A percentile compares a stretch with the other conserved stretches of the same genome.
These are phyloP conservation scores for Triops cancriformis DNA, from an alignment of 1,140 invertebrate species.

Conservation along the genomic window DNA sequence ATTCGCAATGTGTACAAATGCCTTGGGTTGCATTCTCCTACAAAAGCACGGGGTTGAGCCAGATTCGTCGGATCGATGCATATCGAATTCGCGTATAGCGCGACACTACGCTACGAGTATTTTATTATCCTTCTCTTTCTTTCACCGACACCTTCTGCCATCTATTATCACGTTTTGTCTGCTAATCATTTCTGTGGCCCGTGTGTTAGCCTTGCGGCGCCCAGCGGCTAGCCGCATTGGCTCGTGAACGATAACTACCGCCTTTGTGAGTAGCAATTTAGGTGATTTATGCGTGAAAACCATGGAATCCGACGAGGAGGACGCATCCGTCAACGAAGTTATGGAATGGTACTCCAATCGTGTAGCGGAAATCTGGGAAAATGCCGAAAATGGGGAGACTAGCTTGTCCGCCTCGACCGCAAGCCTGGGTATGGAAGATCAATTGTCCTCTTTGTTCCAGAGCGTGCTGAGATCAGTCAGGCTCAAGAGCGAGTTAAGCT, in stretches of 20 bases:
- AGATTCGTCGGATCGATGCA: no score
- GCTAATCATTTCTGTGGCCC: neutral
- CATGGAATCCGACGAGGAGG: constrained; percentile 28
- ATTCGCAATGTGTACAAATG: no score
- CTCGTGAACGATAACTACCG: neutral
- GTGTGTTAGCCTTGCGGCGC: neutral
- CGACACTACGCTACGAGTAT: neutral
- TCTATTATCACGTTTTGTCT: neutral
- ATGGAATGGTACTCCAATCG: constrained; percentile 25
- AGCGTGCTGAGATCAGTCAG: constrained; percentile 20
- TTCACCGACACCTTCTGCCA: neutral
- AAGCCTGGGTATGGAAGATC: constrained; percentile 19
- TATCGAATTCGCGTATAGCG: no score
- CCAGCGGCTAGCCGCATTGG: neutral
- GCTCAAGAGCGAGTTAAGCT: neutral
- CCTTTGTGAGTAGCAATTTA: neutral
- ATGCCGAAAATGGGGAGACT: neutral
- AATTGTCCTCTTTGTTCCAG: constrained; percentile 22
- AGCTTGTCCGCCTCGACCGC: constrained; percentile 1
- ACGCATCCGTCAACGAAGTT: constrained; percentile 21
- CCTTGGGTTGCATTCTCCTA: no score
- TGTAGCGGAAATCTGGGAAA: constrained; percentile 27
- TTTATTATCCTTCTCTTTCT: neutral
- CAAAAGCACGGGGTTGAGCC: no score
- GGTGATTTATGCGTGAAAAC: neutral